Evolutionary conservation across 2,113 vertebrate species (phyloP), one percentile per base, ranked within the genome.

Genomic region (Lepisosteus oculatus): DNA sequence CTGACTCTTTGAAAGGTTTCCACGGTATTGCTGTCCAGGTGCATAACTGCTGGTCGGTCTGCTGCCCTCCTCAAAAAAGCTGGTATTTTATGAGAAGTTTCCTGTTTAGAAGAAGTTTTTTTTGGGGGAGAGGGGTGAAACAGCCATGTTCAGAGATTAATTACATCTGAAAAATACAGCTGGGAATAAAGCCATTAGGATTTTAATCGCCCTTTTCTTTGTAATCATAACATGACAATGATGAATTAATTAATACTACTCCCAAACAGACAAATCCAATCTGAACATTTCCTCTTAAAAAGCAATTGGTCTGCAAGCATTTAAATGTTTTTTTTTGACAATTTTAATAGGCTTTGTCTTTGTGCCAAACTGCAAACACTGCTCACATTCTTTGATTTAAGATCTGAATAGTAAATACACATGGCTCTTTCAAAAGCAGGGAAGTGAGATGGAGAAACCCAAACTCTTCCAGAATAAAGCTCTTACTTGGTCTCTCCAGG

Each of bases 51-150:
- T 82, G 79, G 88, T 85, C 80, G 82, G 85, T 78, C 57, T 62
- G 69, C 47, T 78, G 78, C 73, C 77, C 79, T 79, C 67, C 47
- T 51, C 92, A 92, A 90, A 91, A 93, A 89, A 89, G 82, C 90
- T 91, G 90, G 89, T 88, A 91, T 90, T 90, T 89, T 90, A 90
- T 89, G 88, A 87, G 89, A 89, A 82, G 77, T 90, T 92, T 94
- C 90, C 92, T 94, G 90, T 90, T 88, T 85, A 89, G 89, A 88
- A 90, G 89, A 87, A 82, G 79, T 83, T 87, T 88, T 89, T 51
- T 51, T 51, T 51, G 0, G 47, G 47, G 47, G 47, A 0, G 47
- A 51, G 47, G 47, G 47, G 47, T 51, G 47, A 43, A 67, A 67
- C 55, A 54, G 54, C n/a, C 43, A 68, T 67, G 55, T 43, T 47